Base-by-base conservation (phyloP, 2,113 vertebrate genomes). In the Eulacestoma nigropectus region DNA sequence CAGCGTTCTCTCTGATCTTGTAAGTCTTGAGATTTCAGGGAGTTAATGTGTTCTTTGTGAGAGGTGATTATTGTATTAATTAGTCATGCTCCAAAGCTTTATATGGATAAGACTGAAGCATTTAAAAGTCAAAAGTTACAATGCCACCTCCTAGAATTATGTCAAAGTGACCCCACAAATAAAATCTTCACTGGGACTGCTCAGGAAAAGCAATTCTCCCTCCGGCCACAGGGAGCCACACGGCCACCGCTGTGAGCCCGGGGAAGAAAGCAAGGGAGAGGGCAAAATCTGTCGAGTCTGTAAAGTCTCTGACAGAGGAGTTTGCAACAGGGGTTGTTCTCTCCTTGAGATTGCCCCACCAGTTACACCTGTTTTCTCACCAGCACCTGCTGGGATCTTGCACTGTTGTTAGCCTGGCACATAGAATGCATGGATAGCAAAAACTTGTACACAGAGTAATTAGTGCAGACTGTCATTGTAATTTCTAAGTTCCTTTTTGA, bases 221-320 rank as follows among this genome's bases (percentile, higher is more conserved):
- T 95, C 56, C 81, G 56, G 44, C 84, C 88, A 73, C 94, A 92
- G 75, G 90, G 90, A 92, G 91, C 84, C 79, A 81, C 63, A 52
- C 75, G 46, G 53, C 29, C 83, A 64, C 76, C 32, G 1, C 37
- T 55, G 20, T 50, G 49, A 84, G 42, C 35, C 32, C 59, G 62
- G 78, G 39, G 26, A 64, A 49, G 46, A 73, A 64, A 25, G 37
- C 27, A 33, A 76, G 9, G 46, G 37, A 67, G 35, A 72, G 18
- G 8, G 25, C 56, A 79, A 76, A 69, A 57, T 37, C 47, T 4
- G 1, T 10, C 39, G 39, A 33, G 25, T 13, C 70, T 60, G 30
- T 76, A 1, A 80, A 52, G 21, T 60, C 35, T 0, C 2, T 42
- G 46, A 37, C n/a, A 52, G n/a, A 46, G n/a, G n/a, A 84, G 23